These are phyloP conservation scores for Columba janthina DNA, from an alignment of 2,113 vertebrate species.

Conservation along the genomic window DNA sequence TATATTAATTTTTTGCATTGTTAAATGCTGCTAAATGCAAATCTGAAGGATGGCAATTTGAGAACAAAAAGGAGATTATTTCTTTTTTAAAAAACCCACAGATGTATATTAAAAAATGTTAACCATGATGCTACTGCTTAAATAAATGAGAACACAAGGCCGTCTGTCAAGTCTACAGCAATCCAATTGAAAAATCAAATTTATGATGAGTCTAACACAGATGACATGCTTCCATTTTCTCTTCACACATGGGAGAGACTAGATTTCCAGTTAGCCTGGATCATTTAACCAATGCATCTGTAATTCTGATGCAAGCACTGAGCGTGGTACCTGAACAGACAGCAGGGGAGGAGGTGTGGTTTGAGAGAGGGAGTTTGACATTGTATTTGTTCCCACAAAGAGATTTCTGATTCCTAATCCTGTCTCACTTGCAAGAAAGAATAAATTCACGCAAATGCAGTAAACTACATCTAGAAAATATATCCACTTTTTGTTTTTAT, in stretches of 20 bases:
- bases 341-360: neutral
- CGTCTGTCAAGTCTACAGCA: neutral
- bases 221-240: neutral
- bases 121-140: neutral
- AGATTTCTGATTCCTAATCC: neutral
- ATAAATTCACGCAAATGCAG: neutral
- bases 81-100: neutral
- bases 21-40: neutral
- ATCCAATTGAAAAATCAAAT: neutral
- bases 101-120: neutral
- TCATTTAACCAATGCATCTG: neutral
- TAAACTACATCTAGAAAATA: neutral
- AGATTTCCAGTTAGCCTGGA: conserved; percentile 21
- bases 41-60: neutral
- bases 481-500: neutral
- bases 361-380: neutral
- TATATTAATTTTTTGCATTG: neutral
- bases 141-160: neutral
- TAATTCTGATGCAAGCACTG: neutral
- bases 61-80: neutral
- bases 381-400: neutral
- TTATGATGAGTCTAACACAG: neutral
- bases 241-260: conserved; percentile 11
- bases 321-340: neutral
- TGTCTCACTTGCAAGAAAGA: neutral